Evolutionary conservation across 2,888 invertebrate genomes (phyloP).

Genomic region (Nomada ferruginata): DNA sequence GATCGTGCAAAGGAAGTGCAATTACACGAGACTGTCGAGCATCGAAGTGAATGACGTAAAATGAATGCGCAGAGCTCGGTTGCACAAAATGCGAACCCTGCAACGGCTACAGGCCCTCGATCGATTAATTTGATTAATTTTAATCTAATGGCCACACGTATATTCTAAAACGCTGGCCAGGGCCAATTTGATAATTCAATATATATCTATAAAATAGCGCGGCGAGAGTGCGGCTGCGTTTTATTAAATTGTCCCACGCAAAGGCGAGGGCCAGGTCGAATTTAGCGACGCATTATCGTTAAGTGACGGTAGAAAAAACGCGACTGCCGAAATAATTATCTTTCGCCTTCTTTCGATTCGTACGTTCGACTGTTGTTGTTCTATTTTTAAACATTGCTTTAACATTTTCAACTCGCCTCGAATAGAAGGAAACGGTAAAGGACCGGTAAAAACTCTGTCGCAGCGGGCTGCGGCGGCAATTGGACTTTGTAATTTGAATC

Average conservation of each 20-base stretch:
- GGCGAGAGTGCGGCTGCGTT: constrained; percentile 53
- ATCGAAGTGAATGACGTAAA: constrained; percentile 52
- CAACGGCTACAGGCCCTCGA: constrained; percentile 26
- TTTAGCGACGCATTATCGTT: constrained; percentile 57
- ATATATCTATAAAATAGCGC: constrained; percentile 58
- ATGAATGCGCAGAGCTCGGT: constrained; percentile 54
- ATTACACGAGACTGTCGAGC: constrained; percentile 5
- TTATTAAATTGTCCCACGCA: constrained; percentile 58
- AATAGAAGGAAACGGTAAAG: background rate
- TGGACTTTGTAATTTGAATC: background rate
- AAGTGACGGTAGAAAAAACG: constrained; percentile 19
- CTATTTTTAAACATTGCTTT: background rate
- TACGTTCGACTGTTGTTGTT: background rate
- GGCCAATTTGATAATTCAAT: constrained; percentile 59
- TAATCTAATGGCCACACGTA: constrained; percentile 49
- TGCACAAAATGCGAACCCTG: constrained; percentile 41
- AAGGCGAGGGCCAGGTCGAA: constrained; percentile 40
- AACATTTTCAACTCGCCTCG: background rate
- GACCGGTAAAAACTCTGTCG: too few species aligned
- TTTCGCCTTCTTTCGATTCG: background rate
- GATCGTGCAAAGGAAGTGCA: background rate
- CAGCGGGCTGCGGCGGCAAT: too few species aligned
- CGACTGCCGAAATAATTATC: background rate
- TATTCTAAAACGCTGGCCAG: constrained; percentile 47
- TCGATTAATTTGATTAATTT: constrained; percentile 65